phyloP scores from a whole-genome alignment of 2,888 invertebrate species.

The Nephrotoma guestfalica region DNA sequence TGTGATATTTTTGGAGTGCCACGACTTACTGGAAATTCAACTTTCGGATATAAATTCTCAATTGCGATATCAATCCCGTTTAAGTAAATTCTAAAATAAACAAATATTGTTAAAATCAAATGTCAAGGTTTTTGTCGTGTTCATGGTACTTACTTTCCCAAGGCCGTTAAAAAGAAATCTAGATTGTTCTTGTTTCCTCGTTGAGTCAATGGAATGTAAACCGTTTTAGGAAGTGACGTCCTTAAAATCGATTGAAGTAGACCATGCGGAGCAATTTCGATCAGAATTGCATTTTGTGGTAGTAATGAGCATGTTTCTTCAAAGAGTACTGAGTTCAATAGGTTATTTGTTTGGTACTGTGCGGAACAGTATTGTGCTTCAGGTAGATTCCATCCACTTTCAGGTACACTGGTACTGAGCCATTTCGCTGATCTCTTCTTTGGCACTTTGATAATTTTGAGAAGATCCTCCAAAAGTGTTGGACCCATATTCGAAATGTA shows the following conservation, averaged over 20 bases:
- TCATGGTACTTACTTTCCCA: constrained; percentile 37
- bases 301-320: constrained; percentile 28
- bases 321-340: constrained; percentile 43
- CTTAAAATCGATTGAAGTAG: constrained; percentile 51
- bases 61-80: constrained; percentile 61
- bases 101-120: constrained; percentile 12
- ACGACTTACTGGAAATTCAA: constrained; percentile 69
- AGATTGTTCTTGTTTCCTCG: constrained; percentile 36
- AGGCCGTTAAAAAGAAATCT: constrained; percentile 27
- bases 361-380: constrained; percentile 52
- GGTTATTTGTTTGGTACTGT: constrained; percentile 78
- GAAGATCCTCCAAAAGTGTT: constrained; percentile 46
- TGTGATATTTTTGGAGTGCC: constrained; percentile 68
- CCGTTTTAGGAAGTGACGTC: constrained; percentile 38
- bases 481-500: constrained; percentile 52
- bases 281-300: constrained; percentile 45
- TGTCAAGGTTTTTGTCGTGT: constrained; percentile 20
- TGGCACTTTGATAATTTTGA: constrained; percentile 46
- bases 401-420: constrained; percentile 73
- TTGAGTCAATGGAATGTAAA: constrained; percentile 44
- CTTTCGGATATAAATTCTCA: constrained; percentile 57
- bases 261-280: constrained; percentile 58
- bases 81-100: constrained; percentile 50
- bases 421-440: constrained; percentile 58
- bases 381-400: constrained; percentile 50